Evolutionary conservation across 2,113 vertebrate species (phyloP), one percentile per base, ranked within the genome.

Genomic region (Phaethornis superciliosus): DNA sequence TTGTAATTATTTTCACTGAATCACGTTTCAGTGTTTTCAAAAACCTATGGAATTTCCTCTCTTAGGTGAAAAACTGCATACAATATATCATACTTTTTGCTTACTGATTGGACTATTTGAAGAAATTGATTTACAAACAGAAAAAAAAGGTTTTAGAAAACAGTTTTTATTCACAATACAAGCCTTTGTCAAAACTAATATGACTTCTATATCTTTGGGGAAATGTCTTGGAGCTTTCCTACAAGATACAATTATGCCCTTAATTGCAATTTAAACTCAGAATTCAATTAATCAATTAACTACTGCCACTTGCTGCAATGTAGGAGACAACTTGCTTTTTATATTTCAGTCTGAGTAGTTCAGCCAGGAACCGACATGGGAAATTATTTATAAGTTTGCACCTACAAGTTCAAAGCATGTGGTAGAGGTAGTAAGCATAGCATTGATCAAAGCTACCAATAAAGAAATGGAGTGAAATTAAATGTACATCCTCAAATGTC

Each of bases 231-330:
- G 55, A 96, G 52, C 18, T 51, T 92, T 76, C 71, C 56, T 51
- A 74, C 56, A 27, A 89, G n/a, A 89, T 15, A 76, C 9, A 78
- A 71, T 83, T 95, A 88, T 80, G 12, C 75, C 44, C 90, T 81
- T 58, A 74, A 92, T 94, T 90, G 76, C 82, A 80, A 84, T 81
- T 96, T 95, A 63, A 95, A 95, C 93, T 94, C 91, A 71, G 72
- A 88, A 91, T 91, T 91, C 94, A 96, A 96, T 62, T 80, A 93
- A 97, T 95, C 93, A 93, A 94, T 91, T 77, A 77, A 40, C 32
- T 96, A 83, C 92, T 87, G 78, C 76, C 68, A 49, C 51, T 81
- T 82, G 88, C 71, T 40, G 69, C 42, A 62, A 91, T 89, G 89
- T 77, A 91, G 80, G 65, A 93, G 77, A 93, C 82, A 78, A 81